These are phyloP conservation scores for Exocentrus adspersus DNA, from an alignment of 2,888 invertebrate species.

Conservation along the genomic window DNA sequence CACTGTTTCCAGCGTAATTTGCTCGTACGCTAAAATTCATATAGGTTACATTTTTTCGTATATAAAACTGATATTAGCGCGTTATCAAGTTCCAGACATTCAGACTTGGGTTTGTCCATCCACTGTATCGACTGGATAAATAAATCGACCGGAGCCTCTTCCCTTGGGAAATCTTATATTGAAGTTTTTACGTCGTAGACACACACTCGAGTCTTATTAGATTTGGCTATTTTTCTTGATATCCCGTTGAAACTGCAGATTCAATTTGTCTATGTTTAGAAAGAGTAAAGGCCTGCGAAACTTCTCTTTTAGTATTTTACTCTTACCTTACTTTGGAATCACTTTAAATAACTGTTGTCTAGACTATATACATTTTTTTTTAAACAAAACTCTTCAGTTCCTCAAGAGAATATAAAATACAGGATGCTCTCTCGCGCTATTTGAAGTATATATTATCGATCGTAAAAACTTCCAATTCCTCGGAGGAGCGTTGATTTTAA, in stretches of 20 bases:
- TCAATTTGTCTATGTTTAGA: neutral
- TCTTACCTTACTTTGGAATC: too few species aligned
- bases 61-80: neutral
- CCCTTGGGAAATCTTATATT: conserved; percentile 13
- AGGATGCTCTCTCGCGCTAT: too few species aligned
- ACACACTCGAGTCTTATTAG: conserved; percentile 9
- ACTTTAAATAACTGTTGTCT: too few species aligned
- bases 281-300: too few species aligned
- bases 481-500: conserved; percentile 53
- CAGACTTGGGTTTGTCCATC: neutral
- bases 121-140: neutral
- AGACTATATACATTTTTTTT: too few species aligned
- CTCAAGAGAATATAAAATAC: too few species aligned
- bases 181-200: conserved; percentile 10
- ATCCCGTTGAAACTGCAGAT: neutral
- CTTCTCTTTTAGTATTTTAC: too few species aligned
- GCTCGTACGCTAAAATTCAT: too few species aligned
- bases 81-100: neutral
- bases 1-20: neutral
- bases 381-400: too few species aligned
- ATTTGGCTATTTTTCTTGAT: conserved; percentile 5
- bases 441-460: neutral
- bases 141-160: neutral
- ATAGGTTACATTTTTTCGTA: too few species aligned
- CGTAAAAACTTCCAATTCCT: conserved; percentile 50